These are phyloP conservation scores for Scaptomyza tumidula DNA, from an alignment of 2,888 invertebrate genomes.

Conservation along the genomic window DNA sequence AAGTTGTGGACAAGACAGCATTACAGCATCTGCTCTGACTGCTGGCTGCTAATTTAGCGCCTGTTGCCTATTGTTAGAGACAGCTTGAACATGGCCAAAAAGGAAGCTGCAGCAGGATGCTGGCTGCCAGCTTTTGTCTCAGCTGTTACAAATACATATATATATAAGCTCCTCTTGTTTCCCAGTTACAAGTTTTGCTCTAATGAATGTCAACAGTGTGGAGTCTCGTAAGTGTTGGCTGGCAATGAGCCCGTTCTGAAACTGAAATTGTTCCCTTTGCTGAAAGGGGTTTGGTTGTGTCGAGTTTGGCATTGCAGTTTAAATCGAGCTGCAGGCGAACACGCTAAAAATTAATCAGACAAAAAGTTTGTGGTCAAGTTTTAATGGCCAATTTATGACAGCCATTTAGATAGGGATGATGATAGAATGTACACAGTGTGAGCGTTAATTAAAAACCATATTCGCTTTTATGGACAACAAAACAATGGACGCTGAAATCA, in stretches of 20 bases:
- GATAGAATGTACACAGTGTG: background rate
- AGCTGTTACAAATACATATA: slow-evolving; percentile 36
- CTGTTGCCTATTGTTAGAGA: slow-evolving; percentile 68
- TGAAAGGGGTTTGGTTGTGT: slow-evolving; percentile 17
- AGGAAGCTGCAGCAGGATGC: slow-evolving; percentile 40
- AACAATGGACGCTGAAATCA: background rate
- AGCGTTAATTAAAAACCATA: slow-evolving; percentile 41
- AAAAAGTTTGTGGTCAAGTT: slow-evolving; percentile 56
- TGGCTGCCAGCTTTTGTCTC: slow-evolving; percentile 49
- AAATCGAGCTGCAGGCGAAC: slow-evolving; percentile 36
- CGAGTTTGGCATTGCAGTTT: slow-evolving; percentile 25
- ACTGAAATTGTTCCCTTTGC: slow-evolving; percentile 5
- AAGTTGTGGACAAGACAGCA: slow-evolving; percentile 39
- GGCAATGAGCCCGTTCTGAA: slow-evolving; percentile 16
- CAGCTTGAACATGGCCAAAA: slow-evolving; percentile 16
- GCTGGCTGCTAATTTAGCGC: slow-evolving; percentile 69
- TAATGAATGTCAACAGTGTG: slow-evolving; percentile 75
- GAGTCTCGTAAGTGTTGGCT: slow-evolving; percentile 46
- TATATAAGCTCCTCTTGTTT: slow-evolving; percentile 16
- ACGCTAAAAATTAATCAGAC: slow-evolving; percentile 57
- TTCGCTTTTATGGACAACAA: slow-evolving; percentile 16
- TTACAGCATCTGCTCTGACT: slow-evolving; percentile 31
- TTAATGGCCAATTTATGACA: slow-evolving; percentile 65
- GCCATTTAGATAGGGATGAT: slow-evolving; percentile 23
- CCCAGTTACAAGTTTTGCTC: slow-evolving; percentile 43